These are phyloP conservation scores for Lycaon pictus DNA, from an alignment of 2,113 vertebrate species.

Conservation along the genomic window DNA sequence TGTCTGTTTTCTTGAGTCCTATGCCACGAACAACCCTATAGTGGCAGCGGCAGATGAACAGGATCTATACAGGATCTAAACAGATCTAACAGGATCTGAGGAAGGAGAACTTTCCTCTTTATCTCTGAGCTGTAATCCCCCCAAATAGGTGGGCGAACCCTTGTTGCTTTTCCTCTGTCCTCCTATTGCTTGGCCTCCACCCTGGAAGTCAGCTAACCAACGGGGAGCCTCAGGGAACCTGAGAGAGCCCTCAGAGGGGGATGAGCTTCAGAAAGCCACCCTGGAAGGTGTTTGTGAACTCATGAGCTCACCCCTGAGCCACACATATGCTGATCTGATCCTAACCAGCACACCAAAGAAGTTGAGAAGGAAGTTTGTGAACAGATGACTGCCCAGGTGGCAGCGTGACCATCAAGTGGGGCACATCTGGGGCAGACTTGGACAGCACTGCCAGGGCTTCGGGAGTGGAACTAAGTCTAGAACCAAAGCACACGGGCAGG, in stretches of 20 bases:
- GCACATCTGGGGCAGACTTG: not conserved
- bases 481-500: not conserved
- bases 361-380: not conserved
- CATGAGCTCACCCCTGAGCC: not conserved
- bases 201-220: not conserved
- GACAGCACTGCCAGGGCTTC: not conserved
- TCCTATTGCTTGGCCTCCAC: not conserved
- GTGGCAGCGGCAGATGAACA: not conserved
- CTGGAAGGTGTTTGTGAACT: constrained; percentile 36
- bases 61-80: not conserved
- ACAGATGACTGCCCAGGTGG: not conserved
- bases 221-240: not conserved
- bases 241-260: not conserved
- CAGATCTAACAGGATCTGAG: not conserved
- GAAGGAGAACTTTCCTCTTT: not conserved
- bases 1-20: not conserved
- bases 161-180: not conserved
- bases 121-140: not conserved
- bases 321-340: not conserved
- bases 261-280: not conserved
- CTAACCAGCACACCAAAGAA: not conserved
- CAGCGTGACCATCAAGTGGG: not conserved
- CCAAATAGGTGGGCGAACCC: not conserved
- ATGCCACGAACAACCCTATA: not conserved
- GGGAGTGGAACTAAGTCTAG: not conserved